Conservation (phyloP, 2,797 vertebrate species). For the Tiaroga cobitis region DNA sequence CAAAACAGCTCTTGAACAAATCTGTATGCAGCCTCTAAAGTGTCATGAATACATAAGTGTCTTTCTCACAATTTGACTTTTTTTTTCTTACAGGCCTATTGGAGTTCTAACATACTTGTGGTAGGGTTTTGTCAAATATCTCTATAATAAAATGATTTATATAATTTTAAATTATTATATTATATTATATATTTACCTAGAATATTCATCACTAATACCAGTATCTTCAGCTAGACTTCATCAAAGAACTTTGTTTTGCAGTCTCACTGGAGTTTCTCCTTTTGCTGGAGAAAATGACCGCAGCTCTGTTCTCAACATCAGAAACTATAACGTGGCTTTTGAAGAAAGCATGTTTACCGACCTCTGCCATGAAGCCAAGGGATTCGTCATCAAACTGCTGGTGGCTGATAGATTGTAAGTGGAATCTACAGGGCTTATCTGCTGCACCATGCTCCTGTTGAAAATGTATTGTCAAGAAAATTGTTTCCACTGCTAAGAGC, state of each 20-base stretch:
- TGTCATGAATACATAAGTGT: conserved; percentile 23
- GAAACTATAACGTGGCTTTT: conserved; percentile 95
- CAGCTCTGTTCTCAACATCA: conserved; percentile 91
- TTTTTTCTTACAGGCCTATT: conserved; percentile 82
- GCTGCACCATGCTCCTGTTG: not conserved
- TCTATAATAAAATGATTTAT: not conserved
- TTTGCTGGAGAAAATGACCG: conserved; percentile 96
- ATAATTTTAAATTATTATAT: not conserved
- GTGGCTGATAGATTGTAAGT: conserved; percentile 94
- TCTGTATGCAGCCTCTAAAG: conserved; percentile 28
- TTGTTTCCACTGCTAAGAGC: conserved; percentile 27
- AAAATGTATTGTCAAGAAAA: conserved; percentile 13
- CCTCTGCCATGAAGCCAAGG: conserved; percentile 91
- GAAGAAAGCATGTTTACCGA: conserved; percentile 94
- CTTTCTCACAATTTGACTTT: conserved; percentile 26
- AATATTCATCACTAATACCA: not conserved
- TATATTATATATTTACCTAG: not conserved
- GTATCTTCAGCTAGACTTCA: not conserved
- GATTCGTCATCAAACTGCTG: conserved; percentile 95
- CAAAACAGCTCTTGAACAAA: conserved; percentile 42
- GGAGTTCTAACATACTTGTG: conserved; percentile 94
- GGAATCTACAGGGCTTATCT: conserved; percentile 14
- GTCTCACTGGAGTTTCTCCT: conserved; percentile 94
- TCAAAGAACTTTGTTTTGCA: conserved; percentile 63
- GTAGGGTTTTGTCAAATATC: conserved; percentile 74